Evolutionary conservation across 2,797 vertebrate species (phyloP).

Genomic region (Coranthus polyacanthus): DNA sequence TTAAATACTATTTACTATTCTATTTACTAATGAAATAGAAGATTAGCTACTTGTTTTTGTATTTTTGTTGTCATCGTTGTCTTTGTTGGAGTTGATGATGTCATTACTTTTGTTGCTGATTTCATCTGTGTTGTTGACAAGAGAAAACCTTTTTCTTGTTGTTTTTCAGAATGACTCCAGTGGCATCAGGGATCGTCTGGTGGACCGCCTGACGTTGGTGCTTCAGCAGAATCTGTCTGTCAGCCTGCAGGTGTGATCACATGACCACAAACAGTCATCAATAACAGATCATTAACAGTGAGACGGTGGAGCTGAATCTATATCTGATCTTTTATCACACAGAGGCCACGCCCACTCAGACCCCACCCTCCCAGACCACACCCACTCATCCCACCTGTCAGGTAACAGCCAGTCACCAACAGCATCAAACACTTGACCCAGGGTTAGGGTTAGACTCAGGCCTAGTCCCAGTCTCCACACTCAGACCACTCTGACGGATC

Average conservation of each 20-base stretch:
- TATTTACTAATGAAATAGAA: no score
- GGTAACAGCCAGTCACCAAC: conserved; percentile 39
- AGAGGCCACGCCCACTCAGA: conserved; percentile 17
- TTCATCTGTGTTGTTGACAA: no score
- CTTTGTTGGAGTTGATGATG: no score
- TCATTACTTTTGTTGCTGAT: no score
- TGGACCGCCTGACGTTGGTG: conserved; percentile 47
- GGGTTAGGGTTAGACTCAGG: no score
- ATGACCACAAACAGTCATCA: background rate
- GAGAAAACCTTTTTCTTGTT: no score
- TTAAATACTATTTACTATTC: no score
- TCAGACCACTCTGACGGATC: no score
- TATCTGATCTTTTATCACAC: background rate
- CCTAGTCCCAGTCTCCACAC: no score
- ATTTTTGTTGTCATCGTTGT: no score
- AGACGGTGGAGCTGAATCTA: background rate
- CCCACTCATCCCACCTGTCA: conserved; percentile 22
- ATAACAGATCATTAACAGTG: background rate
- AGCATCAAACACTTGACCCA: no score
- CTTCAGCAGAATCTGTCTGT: conserved; percentile 38
- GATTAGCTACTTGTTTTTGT: no score
- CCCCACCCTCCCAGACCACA: background rate
- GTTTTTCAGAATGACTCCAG: conserved; percentile 27
- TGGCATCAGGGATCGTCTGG: conserved; percentile 36
- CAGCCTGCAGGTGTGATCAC: conserved; percentile 23